Evolutionary conservation across 1,140 invertebrate species (phyloP).

Genomic region (Melitaea cinxia): DNA sequence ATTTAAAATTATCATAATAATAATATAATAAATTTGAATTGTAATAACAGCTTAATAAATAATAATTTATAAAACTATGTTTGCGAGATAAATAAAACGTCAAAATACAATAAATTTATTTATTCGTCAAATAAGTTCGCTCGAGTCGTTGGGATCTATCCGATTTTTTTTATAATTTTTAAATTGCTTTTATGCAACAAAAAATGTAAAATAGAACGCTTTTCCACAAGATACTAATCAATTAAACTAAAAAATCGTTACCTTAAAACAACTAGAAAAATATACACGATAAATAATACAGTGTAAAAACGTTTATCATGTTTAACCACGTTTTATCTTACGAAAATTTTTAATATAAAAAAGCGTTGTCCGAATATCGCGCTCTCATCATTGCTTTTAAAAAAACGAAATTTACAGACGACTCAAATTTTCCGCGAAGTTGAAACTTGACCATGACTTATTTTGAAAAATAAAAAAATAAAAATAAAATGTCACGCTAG

Average conservation of each 20-base stretch:
- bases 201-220: slow-evolving; percentile 43
- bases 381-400: slow-evolving; percentile 1
- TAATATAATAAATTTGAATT: too few species aligned
- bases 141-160: slow-evolving; percentile 61
- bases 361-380: neutral
- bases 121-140: slow-evolving; percentile 52
- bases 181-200: slow-evolving; percentile 47
- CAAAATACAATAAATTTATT: slow-evolving; percentile 35
- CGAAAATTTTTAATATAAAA: slow-evolving; percentile 22
- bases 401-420: neutral
- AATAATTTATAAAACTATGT: too few species aligned
- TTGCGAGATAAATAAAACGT: neutral
- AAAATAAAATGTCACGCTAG: neutral
- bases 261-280: slow-evolving; percentile 30
- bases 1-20: too few species aligned
- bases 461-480: neutral
- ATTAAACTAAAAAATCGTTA: slow-evolving; percentile 16
- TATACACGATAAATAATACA: slow-evolving; percentile 24
- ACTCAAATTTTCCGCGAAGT: neutral
- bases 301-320: slow-evolving; percentile 39
- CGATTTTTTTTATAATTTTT: slow-evolving; percentile 51
- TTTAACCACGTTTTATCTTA: slow-evolving; percentile 15
- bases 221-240: slow-evolving; percentile 31
- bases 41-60: too few species aligned
- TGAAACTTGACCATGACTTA: neutral